Conservation (phyloP, 2,797 vertebrate species). For the Cuculus canorus region DNA sequence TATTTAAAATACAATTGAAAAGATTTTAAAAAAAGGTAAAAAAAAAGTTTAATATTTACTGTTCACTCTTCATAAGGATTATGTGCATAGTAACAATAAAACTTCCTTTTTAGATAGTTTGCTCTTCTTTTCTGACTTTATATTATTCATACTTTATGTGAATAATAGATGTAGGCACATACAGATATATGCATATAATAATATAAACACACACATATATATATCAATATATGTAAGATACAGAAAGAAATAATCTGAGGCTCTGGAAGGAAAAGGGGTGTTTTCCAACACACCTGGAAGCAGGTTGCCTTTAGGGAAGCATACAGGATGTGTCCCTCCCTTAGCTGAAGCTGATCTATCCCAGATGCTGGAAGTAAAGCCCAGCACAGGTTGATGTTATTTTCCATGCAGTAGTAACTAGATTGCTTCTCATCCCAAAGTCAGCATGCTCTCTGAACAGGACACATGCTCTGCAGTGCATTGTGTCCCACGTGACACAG, state of each 20-base stretch:
- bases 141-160: background rate
- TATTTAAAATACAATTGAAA: background rate
- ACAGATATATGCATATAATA: rapidly evolving
- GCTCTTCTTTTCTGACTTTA: background rate
- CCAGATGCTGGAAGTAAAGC: background rate
- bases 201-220: too few relatives aligned
- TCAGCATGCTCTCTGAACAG: rapidly evolving
- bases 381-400: background rate
- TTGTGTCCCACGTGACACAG: rapidly evolving
- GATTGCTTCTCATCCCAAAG: background rate
- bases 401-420: background rate
- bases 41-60: background rate
- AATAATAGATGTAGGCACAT: background rate
- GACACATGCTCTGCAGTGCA: rapidly evolving
- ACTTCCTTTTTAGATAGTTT: background rate
- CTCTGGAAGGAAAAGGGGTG: background rate
- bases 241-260: too few relatives aligned
- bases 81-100: background rate
- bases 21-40: background rate
- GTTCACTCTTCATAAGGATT: background rate
- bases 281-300: background rate
- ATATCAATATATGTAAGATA: background rate
- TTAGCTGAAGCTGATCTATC: background rate
- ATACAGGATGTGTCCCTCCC: rapidly evolving
- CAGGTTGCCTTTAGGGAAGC: background rate